A percentile compares a stretch with the other conserved stretches of the same genome.
Evolutionary conservation across 2,888 invertebrate species (phyloP).

Genomic region (Pyrochroa serraticornis): DNA sequence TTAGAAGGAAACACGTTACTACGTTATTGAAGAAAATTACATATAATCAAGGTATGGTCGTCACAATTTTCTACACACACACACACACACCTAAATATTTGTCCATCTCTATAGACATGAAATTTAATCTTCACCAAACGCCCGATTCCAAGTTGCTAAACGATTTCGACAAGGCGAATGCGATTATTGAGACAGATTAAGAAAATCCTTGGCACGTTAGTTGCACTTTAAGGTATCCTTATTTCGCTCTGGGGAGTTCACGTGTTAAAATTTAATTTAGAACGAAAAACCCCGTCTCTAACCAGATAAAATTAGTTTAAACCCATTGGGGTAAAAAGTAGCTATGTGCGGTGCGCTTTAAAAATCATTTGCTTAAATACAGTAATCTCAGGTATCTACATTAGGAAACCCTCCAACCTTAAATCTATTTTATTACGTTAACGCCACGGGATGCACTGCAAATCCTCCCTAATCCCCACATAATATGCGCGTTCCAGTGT

Average conservation of each 20-base stretch:
- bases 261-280: not conserved
- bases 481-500: slow-evolving; percentile 28
- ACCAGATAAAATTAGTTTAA: not conserved
- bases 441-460: slow-evolving; percentile 29
- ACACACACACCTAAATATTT: not conserved
- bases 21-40: slow-evolving; percentile 18
- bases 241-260: not conserved
- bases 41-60: slow-evolving; percentile 4
- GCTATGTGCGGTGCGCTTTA: slow-evolving; percentile 1
- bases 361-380: slow-evolving; percentile 9
- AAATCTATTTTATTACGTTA: slow-evolving; percentile 40
- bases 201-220: not conserved
- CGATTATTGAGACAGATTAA: not conserved
- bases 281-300: not conserved
- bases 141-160: slow-evolving; percentile 10
- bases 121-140: slow-evolving; percentile 9
- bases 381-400: slow-evolving; percentile 19
- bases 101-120: not conserved
- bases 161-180: slow-evolving; percentile 2
- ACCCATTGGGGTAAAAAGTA: not conserved
- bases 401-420: slow-evolving; percentile 33
- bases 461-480: slow-evolving; percentile 30
- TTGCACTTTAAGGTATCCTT: not conserved
- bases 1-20: slow-evolving; percentile 24
- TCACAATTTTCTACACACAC: slow-evolving; percentile 5